Percentiles rank a stretch among this genome's conserved stretches.
Evolutionary conservation across 1,140 invertebrate species (phyloP).

Genomic region (Tribolium madens): DNA sequence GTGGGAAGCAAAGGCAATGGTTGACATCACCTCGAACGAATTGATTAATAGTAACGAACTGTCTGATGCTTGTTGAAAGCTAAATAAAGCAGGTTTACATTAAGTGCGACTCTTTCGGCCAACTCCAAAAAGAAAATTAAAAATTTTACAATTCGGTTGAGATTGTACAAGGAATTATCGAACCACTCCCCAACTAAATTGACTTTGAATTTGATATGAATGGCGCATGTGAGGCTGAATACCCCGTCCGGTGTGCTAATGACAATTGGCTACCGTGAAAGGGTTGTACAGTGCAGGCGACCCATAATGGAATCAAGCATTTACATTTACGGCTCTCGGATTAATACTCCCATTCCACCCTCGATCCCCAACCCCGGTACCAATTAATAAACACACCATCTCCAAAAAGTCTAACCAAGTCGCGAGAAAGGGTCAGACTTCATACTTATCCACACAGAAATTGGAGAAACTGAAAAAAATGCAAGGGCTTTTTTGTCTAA

Average conservation of each 20-base stretch:
- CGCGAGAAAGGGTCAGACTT: too few relatives aligned
- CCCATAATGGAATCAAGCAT: slow-evolving; percentile 39
- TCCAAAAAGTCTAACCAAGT: not conserved
- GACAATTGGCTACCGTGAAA: slow-evolving; percentile 61
- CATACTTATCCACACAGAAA: too few relatives aligned
- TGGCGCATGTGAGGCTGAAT: slow-evolving; percentile 56
- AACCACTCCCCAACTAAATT: slow-evolving; percentile 56
- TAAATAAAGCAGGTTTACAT: slow-evolving; percentile 21
- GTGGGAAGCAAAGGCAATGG: slow-evolving; percentile 42
- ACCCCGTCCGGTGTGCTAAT: slow-evolving; percentile 58
- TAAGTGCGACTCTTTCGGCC: too few relatives aligned
- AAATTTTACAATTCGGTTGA: not conserved
- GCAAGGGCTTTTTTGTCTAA: too few relatives aligned
- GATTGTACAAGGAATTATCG: slow-evolving; percentile 53
- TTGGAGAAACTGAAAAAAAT: too few relatives aligned
- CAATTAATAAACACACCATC: slow-evolving; percentile 34
- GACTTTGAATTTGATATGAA: slow-evolving; percentile 61
- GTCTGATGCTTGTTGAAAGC: slow-evolving; percentile 30
- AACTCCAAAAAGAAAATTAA: not conserved
- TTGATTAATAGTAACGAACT: slow-evolving; percentile 42
- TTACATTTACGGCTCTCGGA: slow-evolving; percentile 36
- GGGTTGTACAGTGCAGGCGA: slow-evolving; percentile 48
- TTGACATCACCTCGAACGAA: slow-evolving; percentile 44
- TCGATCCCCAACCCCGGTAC: slow-evolving; percentile 15
- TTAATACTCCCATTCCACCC: slow-evolving; percentile 35